A percentile compares a stretch with the other conserved stretches of the same genome.
Evolutionary conservation across 2,888 invertebrate species (phyloP).

Genomic region (Stegophylla sp.): DNA sequence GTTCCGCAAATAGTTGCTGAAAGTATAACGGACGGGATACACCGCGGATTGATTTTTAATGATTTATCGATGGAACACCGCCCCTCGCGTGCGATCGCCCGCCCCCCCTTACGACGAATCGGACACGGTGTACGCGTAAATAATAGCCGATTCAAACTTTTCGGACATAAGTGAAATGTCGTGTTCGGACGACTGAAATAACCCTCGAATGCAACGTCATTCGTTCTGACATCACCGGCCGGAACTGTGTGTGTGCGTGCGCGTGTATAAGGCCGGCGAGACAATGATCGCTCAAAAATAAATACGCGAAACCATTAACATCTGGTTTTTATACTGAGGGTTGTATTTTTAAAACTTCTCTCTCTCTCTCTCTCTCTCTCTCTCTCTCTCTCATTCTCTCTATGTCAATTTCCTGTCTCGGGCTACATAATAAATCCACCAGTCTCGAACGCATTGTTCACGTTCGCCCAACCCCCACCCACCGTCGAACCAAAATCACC

Average conservation of each 20-base stretch:
- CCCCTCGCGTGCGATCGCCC: no score
- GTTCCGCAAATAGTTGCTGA: no score
- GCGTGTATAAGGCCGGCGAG: background rate
- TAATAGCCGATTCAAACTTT: background rate
- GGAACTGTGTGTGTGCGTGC: background rate
- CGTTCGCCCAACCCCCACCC: no score
- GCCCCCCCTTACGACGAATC: background rate
- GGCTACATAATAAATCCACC: background rate
- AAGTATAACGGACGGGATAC: no score
- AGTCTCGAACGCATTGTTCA: background rate
- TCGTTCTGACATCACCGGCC: background rate
- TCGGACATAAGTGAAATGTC: constrained; percentile 13
- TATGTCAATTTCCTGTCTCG: constrained; percentile 16
- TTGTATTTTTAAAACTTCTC: constrained; percentile 33
- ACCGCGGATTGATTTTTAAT: no score
- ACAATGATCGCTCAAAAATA: constrained; percentile 29
- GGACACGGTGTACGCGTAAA: background rate
- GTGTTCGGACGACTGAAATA: constrained; percentile 23
- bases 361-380: no score
- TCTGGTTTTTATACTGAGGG: constrained; percentile 23
- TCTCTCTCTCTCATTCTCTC: no score
- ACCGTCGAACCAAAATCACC: no score
- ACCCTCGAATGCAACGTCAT: background rate
- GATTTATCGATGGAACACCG: no score
- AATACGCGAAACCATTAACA: constrained; percentile 38